A percentile compares a stretch with the other conserved stretches of the same genome.
These are phyloP conservation scores for Eurytoma californica DNA, from an alignment of 2,888 invertebrate genomes.

Conservation along the genomic window DNA sequence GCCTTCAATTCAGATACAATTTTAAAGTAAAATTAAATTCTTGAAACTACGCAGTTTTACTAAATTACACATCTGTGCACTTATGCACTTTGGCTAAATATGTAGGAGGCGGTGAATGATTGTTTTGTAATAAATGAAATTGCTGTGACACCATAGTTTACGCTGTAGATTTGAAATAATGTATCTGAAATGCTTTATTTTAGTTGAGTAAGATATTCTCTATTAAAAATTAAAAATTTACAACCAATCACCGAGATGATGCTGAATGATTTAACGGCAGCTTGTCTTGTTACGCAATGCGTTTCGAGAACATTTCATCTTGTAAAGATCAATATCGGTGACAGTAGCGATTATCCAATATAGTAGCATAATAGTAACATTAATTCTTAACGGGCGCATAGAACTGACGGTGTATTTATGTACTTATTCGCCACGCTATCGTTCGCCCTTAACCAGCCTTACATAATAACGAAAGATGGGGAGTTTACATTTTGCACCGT, in stretches of 20 bases:
- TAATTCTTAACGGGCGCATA: slow-evolving; percentile 70
- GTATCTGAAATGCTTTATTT: too few species aligned
- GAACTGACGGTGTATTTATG: slow-evolving; percentile 36
- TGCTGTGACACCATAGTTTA: too few species aligned
- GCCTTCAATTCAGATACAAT: too few species aligned
- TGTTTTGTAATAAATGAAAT: too few species aligned
- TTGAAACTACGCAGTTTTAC: too few species aligned
- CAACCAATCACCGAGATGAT: background rate
- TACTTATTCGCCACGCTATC: slow-evolving; percentile 4
- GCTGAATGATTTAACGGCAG: background rate
- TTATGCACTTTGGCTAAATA: too few species aligned
- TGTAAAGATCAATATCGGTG: slow-evolving; percentile 71
- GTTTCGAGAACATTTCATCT: slow-evolving; percentile 66
- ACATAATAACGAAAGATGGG: background rate
- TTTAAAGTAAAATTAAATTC: too few species aligned
- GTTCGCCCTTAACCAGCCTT: slow-evolving; percentile 13
- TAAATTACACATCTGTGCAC: too few species aligned
- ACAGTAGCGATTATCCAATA: slow-evolving; percentile 72
- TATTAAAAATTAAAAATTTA: background rate
- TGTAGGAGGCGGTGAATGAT: too few species aligned
- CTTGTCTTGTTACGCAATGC: slow-evolving; percentile 38
- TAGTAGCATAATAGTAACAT: slow-evolving; percentile 72
- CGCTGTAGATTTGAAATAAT: too few species aligned
- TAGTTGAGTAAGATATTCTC: background rate
- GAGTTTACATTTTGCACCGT: slow-evolving; percentile 26